Evolutionary conservation across 2,888 invertebrate genomes (phyloP).

Genomic region (Agrotis puta): DNA sequence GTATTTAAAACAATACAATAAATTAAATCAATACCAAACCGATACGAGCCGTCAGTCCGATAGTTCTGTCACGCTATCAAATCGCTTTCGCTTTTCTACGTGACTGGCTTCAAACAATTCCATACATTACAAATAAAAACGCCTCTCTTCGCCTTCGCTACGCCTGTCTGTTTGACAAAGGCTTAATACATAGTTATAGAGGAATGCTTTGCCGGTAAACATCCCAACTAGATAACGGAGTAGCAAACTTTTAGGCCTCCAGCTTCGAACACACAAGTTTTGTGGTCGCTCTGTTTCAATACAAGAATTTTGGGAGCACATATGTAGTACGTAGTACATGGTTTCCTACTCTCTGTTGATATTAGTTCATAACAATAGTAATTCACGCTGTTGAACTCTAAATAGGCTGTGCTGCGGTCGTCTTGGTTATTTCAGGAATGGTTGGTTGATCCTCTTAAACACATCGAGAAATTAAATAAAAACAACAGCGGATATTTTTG

Average conservation of each 20-base stretch:
- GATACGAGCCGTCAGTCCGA: too few relatives aligned
- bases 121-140: too few relatives aligned
- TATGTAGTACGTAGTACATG: background rate
- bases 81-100: too few relatives aligned
- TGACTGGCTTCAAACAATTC: too few relatives aligned
- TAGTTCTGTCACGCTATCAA: too few relatives aligned
- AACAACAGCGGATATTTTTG: too few relatives aligned
- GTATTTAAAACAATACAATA: too few relatives aligned
- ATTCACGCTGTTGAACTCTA: background rate
- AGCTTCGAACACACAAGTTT: conserved; percentile 28
- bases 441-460: background rate
- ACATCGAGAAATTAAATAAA: background rate
- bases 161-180: too few relatives aligned
- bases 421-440: background rate
- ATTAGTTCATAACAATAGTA: conserved; percentile 1
- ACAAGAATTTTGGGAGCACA: conserved; percentile 15
- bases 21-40: too few relatives aligned
- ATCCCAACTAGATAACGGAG: conserved; percentile 40
- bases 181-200: conserved; percentile 9
- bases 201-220: conserved; percentile 34
- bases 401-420: background rate
- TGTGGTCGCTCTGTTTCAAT: conserved; percentile 34
- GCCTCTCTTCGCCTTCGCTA: too few relatives aligned
- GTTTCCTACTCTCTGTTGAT: conserved; percentile 3
- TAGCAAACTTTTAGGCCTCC: conserved; percentile 38